These are phyloP conservation scores for Lysandra bellargus DNA, from an alignment of 2,888 invertebrate genomes.

Conservation along the genomic window DNA sequence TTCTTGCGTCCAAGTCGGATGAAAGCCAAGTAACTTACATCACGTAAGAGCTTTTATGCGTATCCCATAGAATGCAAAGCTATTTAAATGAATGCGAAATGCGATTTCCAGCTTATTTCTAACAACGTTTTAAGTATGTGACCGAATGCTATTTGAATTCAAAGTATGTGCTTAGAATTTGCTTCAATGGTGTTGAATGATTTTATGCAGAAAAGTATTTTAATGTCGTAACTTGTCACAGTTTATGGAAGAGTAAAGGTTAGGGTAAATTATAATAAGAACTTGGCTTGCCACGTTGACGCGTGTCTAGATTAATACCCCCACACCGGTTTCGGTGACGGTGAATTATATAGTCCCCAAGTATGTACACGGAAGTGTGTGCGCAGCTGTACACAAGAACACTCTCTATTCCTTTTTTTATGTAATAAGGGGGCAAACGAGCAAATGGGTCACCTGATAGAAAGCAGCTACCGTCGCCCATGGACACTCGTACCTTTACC, in stretches of 20 bases:
- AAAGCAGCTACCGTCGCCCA: too few species aligned
- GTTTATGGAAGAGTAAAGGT: background rate
- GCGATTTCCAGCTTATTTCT: slow-evolving; percentile 27
- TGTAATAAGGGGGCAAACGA: too few species aligned
- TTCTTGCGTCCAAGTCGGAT: background rate
- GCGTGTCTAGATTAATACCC: too few species aligned
- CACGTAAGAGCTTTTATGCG: background rate
- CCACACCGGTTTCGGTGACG: too few species aligned
- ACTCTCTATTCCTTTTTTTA: too few species aligned
- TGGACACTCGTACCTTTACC: too few species aligned
- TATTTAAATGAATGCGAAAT: slow-evolving; percentile 23
- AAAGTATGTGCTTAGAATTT: background rate
- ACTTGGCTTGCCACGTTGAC: too few species aligned
- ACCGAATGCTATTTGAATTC: background rate
- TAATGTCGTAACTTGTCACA: background rate
- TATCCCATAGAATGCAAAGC: slow-evolving; percentile 12
- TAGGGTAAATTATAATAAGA: too few species aligned
- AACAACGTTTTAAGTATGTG: slow-evolving; percentile 24
- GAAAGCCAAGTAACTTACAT: background rate
- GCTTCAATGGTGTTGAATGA: background rate
- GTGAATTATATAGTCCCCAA: too few species aligned
- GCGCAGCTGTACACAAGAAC: too few species aligned
- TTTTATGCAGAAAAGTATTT: background rate
- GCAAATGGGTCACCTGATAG: too few species aligned
- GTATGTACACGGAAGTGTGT: too few species aligned